Evolutionary conservation across 1,140 invertebrate genomes (phyloP).

Genomic region (Papilio polytes): DNA sequence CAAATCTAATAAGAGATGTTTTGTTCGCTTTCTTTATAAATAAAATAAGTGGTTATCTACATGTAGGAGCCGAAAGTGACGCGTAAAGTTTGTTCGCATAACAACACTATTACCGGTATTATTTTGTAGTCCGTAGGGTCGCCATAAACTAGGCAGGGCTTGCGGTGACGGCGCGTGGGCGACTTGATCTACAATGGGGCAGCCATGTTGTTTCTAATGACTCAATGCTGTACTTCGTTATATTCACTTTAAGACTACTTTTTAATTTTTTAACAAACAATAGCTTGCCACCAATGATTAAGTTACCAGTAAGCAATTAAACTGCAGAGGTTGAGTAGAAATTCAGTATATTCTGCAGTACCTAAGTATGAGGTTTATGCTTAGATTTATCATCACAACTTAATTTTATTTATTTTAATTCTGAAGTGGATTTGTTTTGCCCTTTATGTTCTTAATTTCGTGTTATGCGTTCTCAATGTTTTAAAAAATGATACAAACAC

Average conservation of each 20-base stretch:
- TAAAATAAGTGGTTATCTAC: slow-evolving; percentile 31
- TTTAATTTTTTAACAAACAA: slow-evolving; percentile 20
- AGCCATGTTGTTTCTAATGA: slow-evolving; percentile 77
- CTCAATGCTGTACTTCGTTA: slow-evolving; percentile 57
- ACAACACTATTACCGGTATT: slow-evolving; percentile 62
- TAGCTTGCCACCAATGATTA: background rate
- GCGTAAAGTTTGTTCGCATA: slow-evolving; percentile 45
- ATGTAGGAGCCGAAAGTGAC: slow-evolving; percentile 12
- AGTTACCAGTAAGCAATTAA: background rate
- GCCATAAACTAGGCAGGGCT: slow-evolving; percentile 66
- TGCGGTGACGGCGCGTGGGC: slow-evolving; percentile 73
- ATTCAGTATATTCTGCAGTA: no score
- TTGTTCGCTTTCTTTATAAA: background rate
- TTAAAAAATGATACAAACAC: background rate
- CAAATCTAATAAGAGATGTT: background rate
- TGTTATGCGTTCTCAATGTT: background rate
- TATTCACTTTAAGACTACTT: slow-evolving; percentile 15
- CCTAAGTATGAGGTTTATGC: no score
- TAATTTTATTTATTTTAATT: no score
- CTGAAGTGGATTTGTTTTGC: no score
- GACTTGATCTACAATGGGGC: slow-evolving; percentile 65
- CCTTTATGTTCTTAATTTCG: no score
- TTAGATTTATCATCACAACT: no score
- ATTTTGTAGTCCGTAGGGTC: slow-evolving; percentile 68
- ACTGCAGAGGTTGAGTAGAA: background rate